Percentiles rank a stretch among this genome's conserved stretches.
phyloP scores from a whole-genome alignment of 2,113 vertebrate genomes.

The Calonectris borealis region DNA sequence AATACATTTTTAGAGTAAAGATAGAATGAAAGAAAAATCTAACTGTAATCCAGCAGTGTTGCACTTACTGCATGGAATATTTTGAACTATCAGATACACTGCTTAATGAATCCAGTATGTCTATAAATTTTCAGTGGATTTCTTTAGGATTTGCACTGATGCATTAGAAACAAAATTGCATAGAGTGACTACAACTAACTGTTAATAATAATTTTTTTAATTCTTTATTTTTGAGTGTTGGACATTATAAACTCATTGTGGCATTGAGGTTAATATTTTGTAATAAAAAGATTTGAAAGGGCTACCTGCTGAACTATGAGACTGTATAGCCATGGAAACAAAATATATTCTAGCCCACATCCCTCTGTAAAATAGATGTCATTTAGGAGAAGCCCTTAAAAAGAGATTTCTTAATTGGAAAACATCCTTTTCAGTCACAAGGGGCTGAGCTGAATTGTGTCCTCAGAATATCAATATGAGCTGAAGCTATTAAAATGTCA shows the following conservation, averaged over 20 bases:
- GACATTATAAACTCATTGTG: neutral
- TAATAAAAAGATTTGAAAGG: neutral
- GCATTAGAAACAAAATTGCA: neutral
- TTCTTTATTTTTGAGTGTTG: neutral
- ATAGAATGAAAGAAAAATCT: neutral
- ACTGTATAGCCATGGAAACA: neutral
- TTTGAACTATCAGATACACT: neutral
- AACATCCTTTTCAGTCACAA: constrained; percentile 71
- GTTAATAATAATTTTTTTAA: neutral
- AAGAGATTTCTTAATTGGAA: constrained; percentile 70
- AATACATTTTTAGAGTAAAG: neutral
- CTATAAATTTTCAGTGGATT: neutral
- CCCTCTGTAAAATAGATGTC: constrained; percentile 61
- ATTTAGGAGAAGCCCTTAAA: constrained; percentile 69
- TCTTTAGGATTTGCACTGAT: neutral
- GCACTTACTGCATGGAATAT: neutral
- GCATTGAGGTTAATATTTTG: neutral
- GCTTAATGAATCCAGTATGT: neutral
- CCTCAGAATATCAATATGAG: constrained; percentile 73
- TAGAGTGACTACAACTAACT: neutral
- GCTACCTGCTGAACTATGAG: neutral
- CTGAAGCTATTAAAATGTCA: constrained; percentile 73
- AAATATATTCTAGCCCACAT: constrained; percentile 29
- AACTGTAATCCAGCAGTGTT: neutral
- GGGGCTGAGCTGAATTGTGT: constrained; percentile 57